Conservation (phyloP, 2,113 vertebrate species). For the Baryphthengus martii region DNA sequence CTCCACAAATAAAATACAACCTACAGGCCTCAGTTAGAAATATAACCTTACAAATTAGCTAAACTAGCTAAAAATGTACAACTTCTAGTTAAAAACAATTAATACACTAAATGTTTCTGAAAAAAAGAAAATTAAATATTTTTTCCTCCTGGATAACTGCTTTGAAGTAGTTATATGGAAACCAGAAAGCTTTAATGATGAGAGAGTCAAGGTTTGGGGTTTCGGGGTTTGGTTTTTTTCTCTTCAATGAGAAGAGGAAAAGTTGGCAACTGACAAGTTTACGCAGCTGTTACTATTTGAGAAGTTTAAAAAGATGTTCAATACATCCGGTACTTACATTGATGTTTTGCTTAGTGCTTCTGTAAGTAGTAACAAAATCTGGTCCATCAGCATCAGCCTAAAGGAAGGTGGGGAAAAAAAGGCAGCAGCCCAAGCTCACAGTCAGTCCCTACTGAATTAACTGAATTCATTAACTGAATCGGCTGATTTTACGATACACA, state of each 20-base stretch:
- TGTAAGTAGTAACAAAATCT: conserved; percentile 80
- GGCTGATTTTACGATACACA: not conserved
- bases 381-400: conserved; percentile 87
- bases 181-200: not conserved
- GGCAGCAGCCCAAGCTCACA: not conserved
- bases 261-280: not conserved
- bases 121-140: not conserved
- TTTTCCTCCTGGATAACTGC: not conserved
- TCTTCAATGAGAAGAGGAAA: not conserved
- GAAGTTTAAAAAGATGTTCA: not conserved
- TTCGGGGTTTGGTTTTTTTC: not conserved
- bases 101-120: not conserved
- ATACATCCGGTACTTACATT: conserved; percentile 72
- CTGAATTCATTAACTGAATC: not conserved
- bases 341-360: conserved; percentile 84
- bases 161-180: not conserved
- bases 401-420: not conserved
- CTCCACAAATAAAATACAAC: not conserved
- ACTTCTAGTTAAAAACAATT: not conserved
- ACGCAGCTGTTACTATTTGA: not conserved
- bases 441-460: not conserved
- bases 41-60: not conserved
- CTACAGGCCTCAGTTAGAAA: not conserved
- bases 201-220: not conserved
- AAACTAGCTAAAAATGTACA: not conserved